A percentile compares a stretch with the other conserved stretches of the same genome.
phyloP scores from a whole-genome alignment of 2,797 vertebrate species.

The Tarsius wallacei region DNA sequence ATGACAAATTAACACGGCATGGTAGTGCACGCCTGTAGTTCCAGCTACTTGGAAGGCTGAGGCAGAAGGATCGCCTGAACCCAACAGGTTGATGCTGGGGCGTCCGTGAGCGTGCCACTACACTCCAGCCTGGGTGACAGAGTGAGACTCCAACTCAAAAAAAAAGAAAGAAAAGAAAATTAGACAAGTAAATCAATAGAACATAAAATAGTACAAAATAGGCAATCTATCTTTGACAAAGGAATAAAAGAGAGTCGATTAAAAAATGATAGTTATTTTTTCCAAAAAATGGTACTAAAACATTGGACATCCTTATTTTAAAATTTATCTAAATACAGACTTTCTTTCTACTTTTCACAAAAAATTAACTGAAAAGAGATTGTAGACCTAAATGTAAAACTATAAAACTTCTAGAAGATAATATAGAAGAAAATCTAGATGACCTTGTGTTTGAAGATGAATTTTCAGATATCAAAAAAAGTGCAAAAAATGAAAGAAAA shows the following conservation, averaged over 20 bases:
- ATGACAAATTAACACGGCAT: background rate
- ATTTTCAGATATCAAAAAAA: conserved; percentile 29
- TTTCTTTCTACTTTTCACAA: background rate
- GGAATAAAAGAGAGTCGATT: background rate
- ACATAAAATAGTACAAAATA: background rate
- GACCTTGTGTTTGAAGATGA: conserved; percentile 23
- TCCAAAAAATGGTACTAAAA: background rate
- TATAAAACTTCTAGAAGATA: conserved; percentile 26
- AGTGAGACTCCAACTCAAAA: background rate
- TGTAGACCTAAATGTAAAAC: conserved; percentile 42
- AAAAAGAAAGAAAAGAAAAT: background rate
- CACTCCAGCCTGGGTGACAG: background rate
- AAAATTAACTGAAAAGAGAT: conserved; percentile 30
- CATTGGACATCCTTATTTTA: background rate
- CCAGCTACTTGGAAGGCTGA: background rate
- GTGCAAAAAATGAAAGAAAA: conserved; percentile 12
- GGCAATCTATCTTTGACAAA: conserved; percentile 33
- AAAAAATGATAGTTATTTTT: background rate
- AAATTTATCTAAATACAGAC: background rate
- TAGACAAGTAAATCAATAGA: background rate
- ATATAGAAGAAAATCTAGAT: conserved; percentile 31
- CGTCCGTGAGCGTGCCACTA: background rate
- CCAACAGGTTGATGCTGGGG: accelerated
- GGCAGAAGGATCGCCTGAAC: background rate
- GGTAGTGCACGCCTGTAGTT: background rate